Evolutionary conservation across 1,140 invertebrate species (phyloP), one percentile per base, ranked within the genome.

Genomic region (Heliconius eleuchia): DNA sequence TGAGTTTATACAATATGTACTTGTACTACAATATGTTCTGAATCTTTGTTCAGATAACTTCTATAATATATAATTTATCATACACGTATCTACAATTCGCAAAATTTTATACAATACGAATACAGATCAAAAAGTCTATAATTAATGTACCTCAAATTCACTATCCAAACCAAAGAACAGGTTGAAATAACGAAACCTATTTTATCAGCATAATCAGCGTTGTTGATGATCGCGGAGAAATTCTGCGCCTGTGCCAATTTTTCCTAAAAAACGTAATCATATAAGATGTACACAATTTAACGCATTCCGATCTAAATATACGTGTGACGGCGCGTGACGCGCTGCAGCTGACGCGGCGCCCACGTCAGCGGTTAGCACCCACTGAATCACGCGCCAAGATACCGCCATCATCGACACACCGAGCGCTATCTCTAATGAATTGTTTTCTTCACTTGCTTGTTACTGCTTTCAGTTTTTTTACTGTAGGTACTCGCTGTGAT

Each of bases 281-380:
- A 77, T 83, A 76, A 77, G 86, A 85, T 85, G 82, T 85, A 84
- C 86, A 84, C 83, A 88, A 88, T 90, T 92, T 91, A 86, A 80
- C 82, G 89, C 89, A 92, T 92, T 91, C 90, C 88, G 79, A 82
- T 91, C 91, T 93, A 93, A 90, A 92, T 92, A 90, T 94, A 92
- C 84, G 66, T 80, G 86, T 93, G 91, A 92, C 91, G 89, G 83
- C 71, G 81, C 71, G 85, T 92, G 91, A 91, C 91, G 91, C 86
- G 80, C 85, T 84, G 74, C 83, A 85, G 82, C 86, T 84, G 84
- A 87, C 85, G 81, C 84, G 46, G 81, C 85, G 80, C 81, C 83
- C 82, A 85, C 85, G 85, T 86, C 85, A 87, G 85, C 76, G 66
- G 74, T 73, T 70, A 77, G 78, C 86, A 80, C 82, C 85, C 79